Percentiles rank a stretch among this genome's conserved stretches.
Evolutionary conservation across 1,140 invertebrate species (phyloP).

Genomic region (Brachionus angularis): DNA sequence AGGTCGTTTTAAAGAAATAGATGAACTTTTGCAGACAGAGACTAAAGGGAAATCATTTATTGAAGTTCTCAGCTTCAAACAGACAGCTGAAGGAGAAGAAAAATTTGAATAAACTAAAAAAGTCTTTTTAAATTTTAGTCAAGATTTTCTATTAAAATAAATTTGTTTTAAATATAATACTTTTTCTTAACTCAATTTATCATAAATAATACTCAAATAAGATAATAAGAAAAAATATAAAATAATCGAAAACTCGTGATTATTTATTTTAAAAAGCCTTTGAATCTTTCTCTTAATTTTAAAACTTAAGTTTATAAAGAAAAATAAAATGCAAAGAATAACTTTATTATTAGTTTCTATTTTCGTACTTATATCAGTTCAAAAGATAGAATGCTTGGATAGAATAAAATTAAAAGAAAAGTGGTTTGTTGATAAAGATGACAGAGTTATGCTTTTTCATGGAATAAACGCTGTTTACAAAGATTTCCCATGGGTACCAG

Average conservation of each 20-base stretch:
- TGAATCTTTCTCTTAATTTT: too few species aligned
- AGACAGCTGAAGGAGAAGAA: constrained; percentile 82
- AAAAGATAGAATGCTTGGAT: not conserved
- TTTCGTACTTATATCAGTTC: too few species aligned
- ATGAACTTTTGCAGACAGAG: constrained; percentile 75
- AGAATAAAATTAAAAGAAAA: constrained; percentile 36
- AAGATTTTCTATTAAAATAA: not conserved
- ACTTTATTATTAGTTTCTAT: too few species aligned
- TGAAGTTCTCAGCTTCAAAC: constrained; percentile 84
- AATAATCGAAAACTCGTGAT: too few species aligned
- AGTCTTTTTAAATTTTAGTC: too few species aligned
- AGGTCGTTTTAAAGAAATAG: constrained; percentile 79
- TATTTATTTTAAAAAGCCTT: too few species aligned
- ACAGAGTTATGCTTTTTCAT: constrained; percentile 47
- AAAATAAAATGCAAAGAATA: too few species aligned
- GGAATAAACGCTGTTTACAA: constrained; percentile 49
- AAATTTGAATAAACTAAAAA: constrained; percentile 33
- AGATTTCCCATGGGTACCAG: constrained; percentile 47
- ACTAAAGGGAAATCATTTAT: constrained; percentile 79
- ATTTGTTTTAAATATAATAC: too few species aligned
- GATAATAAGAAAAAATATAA: too few species aligned
- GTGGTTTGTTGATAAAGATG: constrained; percentile 46
- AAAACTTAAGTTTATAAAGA: not conserved
- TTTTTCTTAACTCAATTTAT: too few species aligned
- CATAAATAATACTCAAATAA: too few species aligned